Base-by-base conservation (phyloP, 2,113 vertebrate species). In the Struthio camelus region DNA sequence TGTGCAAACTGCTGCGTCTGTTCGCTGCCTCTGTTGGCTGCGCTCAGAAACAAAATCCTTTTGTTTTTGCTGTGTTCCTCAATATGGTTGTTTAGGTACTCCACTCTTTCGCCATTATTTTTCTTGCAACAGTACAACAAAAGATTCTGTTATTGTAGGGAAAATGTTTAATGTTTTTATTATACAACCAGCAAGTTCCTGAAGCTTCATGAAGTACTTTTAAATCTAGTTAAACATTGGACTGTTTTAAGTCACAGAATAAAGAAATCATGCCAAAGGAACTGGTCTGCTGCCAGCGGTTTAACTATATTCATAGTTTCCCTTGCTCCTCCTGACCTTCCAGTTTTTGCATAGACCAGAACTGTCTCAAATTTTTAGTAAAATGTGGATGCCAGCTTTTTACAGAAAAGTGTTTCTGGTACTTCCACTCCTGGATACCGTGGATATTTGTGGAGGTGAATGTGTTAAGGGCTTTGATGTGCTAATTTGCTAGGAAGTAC, bases 321-420 rank as follows among this genome's bases (percentile, higher is more conserved):
- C 51, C 14, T 51, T 67, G 4, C 19, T 18, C 22, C 19, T 83
- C 64, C 71, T 54, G 9, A 46, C 78, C n/a, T 42, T 92, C 34
- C 34, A 11, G 0, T 0, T 22, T 79, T 88, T 70, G 30, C n/a
- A n/a, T 54, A 48, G 6, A 69, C 40, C 14, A 64, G 69, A 86
- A 28, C 8, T n/a, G 3, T 48, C 53, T n/a, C 5, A 54, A 14
- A 12, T 6, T 19, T 38, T 72, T 42, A 32, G 27, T 70, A 11
- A 54, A 84, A n/a, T 40, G 4, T 6, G 79, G 51, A 42, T 75
- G 28, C 40, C 15, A 64, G 25, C 16, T 67, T 80, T 88, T 92
- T 53, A 3, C 0, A 0, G 9, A 20, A 34, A 11, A 9, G 6
- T 48, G 10, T 2, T 71, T 66, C 48, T 89, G 53, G 5, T 72